Evolutionary conservation across 2,113 vertebrate genomes (phyloP).

Genomic region (Paralichthys olivaceus): DNA sequence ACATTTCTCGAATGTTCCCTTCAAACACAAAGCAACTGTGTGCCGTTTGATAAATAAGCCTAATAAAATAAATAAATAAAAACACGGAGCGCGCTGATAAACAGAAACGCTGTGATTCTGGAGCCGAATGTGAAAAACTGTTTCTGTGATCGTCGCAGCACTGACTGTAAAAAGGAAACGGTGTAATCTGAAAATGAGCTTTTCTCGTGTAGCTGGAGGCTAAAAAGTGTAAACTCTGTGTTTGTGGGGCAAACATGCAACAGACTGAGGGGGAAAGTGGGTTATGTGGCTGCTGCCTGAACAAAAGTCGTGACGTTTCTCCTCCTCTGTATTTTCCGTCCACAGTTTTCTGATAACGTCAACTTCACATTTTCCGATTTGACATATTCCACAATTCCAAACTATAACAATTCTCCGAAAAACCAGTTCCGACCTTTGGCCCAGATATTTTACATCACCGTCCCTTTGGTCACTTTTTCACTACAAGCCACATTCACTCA

Average conservation of each 20-base stretch:
- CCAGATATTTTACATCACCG: too few relatives aligned
- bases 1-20: slow-evolving; percentile 27
- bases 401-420: too few relatives aligned
- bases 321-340: too few relatives aligned
- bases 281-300: not conserved
- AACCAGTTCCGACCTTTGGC: too few relatives aligned
- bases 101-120: slow-evolving; percentile 9
- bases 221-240: slow-evolving; percentile 14
- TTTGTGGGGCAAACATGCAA: slow-evolving; percentile 6
- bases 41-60: slow-evolving; percentile 32
- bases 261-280: slow-evolving; percentile 11
- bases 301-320: too few relatives aligned
- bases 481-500: too few relatives aligned
- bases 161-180: slow-evolving; percentile 21
- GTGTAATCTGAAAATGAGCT: slow-evolving; percentile 34
- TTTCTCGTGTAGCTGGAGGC: slow-evolving; percentile 29
- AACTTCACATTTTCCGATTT: too few relatives aligned
- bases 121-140: not conserved
- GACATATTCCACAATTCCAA: too few relatives aligned
- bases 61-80: slow-evolving; percentile 31
- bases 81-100: not conserved
- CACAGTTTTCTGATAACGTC: too few relatives aligned
- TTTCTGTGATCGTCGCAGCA: slow-evolving; percentile 28
- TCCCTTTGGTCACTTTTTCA: too few relatives aligned
- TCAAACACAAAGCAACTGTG: slow-evolving; percentile 14